Base-by-base conservation (phyloP, 2,113 vertebrate genomes). In the Mobula birostris region DNA sequence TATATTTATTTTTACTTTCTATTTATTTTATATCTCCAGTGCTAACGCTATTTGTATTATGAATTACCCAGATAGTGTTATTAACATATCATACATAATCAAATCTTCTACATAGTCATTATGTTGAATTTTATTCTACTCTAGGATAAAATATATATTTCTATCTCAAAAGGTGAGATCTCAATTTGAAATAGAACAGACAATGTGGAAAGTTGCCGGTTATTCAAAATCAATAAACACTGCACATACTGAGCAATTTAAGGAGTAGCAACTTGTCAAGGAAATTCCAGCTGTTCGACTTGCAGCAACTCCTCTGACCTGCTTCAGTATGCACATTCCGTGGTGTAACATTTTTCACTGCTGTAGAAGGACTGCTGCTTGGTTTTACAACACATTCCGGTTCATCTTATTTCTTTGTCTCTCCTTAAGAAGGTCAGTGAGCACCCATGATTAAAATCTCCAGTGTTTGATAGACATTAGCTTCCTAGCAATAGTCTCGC, bases 131-230 rank as follows among this genome's bases (percentile, higher is more conserved):
- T 66, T 90, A 68, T 66, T 63, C 85, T 90, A 15, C n/a, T 90
- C 61, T 17, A 7, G 9, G 29, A 58, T 85, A 61, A 58, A 85
- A 85, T 85, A 58, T 61, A 85, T 58, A 15, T 63, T 90, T 90
- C 72, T 90, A 14, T 88, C 48, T 63, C 27, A 68, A 68, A 90
- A 90, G 85, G 12, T 90, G 61, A 32, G 58, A 90, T 90, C 58
- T 90, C n/a, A 66, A 66, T 90, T 90, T 90, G 61, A 68, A 90
- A 90, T 68, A 90, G 29, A 66, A 29, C n/a, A 90, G 61, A 66
- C n/a, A 11, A 27, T 7, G 29, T 68, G 85, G 61, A 63, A 90
- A 63, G 27, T 68, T 63, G 85, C 85, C 27, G 61, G 29, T 63
- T 90, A 32, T 32, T 90, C 61, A 90, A 66, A 66, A 29, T 6